Conservation (phyloP, 2,888 invertebrate genomes). For the Callinectes sapidus region DNA sequence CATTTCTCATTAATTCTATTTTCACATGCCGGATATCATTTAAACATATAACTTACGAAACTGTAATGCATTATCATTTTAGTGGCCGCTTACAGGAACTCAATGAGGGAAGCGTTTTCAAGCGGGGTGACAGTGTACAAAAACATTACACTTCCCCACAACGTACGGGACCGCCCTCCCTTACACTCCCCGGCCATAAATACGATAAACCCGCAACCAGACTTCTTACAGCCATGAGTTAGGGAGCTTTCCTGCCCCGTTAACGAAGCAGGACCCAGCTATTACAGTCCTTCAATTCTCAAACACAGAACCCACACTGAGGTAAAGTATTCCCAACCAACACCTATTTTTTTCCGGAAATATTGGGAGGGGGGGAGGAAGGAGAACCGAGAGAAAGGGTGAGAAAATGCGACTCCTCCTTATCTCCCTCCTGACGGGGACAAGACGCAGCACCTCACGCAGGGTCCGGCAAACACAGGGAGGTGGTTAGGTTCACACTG, state of each 20-base stretch:
- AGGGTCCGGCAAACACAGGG: conserved; percentile 11
- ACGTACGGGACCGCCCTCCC: neutral
- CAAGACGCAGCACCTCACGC: conserved; percentile 1
- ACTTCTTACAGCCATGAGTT: conserved; percentile 22
- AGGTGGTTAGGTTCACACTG: conserved; percentile 28
- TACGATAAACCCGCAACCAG: neutral
- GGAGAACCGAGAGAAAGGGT: neutral
- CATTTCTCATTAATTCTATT: neutral
- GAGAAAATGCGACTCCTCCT: neutral
- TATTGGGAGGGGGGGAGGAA: no score
- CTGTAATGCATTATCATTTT: neutral
- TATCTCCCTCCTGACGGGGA: conserved; percentile 10
- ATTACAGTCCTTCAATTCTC: neutral
- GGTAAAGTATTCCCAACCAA: neutral
- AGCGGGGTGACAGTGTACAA: neutral
- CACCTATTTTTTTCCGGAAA: neutral
- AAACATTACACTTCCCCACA: neutral
- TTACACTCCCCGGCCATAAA: neutral
- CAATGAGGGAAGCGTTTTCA: neutral
- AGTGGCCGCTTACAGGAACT: neutral
- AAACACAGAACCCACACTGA: neutral
- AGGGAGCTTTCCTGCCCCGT: neutral
- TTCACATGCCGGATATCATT: neutral
- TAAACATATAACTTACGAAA: neutral
- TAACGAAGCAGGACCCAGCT: neutral